Percentiles rank a stretch among this genome's conserved stretches.
Conservation (phyloP, 2,797 vertebrate genomes). For the Agapornis canus region DNA sequence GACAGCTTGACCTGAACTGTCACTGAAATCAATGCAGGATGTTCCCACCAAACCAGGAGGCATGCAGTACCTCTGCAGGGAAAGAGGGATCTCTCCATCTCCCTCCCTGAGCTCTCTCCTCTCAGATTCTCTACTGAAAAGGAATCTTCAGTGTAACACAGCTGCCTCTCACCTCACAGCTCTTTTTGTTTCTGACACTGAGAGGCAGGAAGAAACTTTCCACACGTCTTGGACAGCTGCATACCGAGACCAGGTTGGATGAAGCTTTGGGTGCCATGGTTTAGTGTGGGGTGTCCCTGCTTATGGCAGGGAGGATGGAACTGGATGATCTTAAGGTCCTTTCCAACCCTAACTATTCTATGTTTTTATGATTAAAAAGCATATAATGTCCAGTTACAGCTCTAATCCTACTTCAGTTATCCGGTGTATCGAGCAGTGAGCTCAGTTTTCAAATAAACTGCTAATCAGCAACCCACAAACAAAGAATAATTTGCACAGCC, state of each 20-base stretch:
- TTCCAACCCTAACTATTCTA: too few relatives aligned
- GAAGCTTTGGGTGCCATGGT: too few relatives aligned
- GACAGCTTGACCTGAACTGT: background rate
- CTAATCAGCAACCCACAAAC: background rate
- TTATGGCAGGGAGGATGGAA: too few relatives aligned
- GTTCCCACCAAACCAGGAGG: background rate
- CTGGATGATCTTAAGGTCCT: too few relatives aligned
- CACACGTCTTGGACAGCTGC: background rate
- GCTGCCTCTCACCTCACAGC: background rate
- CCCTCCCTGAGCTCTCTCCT: background rate
- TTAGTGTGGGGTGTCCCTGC: too few relatives aligned
- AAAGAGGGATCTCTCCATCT: background rate
- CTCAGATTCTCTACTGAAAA: background rate
- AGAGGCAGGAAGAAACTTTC: background rate
- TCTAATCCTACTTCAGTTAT: background rate
- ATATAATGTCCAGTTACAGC: background rate
- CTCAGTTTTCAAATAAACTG: background rate
- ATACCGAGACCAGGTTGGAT: too few relatives aligned
- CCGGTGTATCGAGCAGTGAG: fast-evolving
- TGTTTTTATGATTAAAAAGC: background rate
- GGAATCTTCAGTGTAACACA: background rate
- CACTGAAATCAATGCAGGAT: background rate
- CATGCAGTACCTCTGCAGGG: background rate
- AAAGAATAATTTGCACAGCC: background rate
- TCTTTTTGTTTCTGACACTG: background rate